phyloP scores from a whole-genome alignment of 2,113 vertebrate genomes.

The Redunca redunca region DNA sequence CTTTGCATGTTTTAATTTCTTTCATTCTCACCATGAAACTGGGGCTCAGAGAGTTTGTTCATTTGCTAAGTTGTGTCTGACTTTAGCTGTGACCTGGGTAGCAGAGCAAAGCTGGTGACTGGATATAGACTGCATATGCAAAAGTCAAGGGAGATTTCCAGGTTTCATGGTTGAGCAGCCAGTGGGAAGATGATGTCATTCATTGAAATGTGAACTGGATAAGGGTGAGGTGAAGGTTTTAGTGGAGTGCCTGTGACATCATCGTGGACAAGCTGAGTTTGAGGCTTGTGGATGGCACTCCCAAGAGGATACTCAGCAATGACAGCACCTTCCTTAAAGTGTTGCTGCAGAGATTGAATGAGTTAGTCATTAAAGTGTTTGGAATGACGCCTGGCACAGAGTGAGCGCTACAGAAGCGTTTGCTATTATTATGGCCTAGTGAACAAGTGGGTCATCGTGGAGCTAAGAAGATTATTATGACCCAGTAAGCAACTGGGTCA shows the following conservation, averaged over 20 bases:
- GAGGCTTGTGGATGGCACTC: neutral
- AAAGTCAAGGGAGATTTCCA: neutral
- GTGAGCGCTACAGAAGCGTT: neutral
- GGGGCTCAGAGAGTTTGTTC: neutral
- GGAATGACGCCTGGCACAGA: neutral
- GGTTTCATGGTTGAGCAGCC: neutral
- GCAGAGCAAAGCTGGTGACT: neutral
- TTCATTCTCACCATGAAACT: neutral
- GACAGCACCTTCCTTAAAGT: neutral
- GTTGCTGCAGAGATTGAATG: neutral
- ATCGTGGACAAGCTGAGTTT: neutral
- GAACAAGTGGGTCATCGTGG: slow-evolving; percentile 3
- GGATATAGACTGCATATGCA: neutral
- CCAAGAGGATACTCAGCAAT: neutral
- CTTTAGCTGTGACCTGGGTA: neutral
- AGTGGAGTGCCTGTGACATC: neutral
- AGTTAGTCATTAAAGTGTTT: neutral
- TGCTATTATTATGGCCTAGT: slow-evolving; percentile 23
- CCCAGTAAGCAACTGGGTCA: slow-evolving; percentile 59
- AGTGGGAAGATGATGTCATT: neutral
- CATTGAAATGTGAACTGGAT: neutral
- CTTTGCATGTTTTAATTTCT: neutral
- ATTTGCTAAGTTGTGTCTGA: neutral
- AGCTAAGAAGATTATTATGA: slow-evolving; percentile 55
- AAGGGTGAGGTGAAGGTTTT: neutral